These are phyloP conservation scores for Geotrypetes seraphini DNA, from an alignment of 2,797 vertebrate genomes.

Conservation along the genomic window DNA sequence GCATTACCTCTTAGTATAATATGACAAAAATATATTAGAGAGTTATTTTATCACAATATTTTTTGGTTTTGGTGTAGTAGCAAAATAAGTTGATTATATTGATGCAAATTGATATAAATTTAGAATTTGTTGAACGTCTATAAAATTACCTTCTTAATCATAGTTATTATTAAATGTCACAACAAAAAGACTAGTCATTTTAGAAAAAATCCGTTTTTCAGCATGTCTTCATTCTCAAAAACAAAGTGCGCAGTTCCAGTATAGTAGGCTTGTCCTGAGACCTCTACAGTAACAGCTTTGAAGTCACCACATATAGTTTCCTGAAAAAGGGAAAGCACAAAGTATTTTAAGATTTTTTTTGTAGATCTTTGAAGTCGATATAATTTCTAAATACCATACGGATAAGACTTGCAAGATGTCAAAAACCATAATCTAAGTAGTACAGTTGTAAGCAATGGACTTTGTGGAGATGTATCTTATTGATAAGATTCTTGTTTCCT, in stretches of 20 bases:
- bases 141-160: background rate
- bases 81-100: no score
- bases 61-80: no score
- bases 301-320: constrained; percentile 73
- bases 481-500: no score
- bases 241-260: constrained; percentile 73
- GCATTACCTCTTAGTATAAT: no score
- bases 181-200: constrained; percentile 39
- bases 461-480: no score
- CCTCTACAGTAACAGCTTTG: constrained; percentile 80
- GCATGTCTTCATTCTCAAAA: constrained; percentile 65
- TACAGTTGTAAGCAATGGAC: no score
- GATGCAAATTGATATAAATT: background rate
- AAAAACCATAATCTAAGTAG: no score
- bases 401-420: no score
- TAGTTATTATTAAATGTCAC: background rate
- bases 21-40: no score
- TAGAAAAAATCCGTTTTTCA: constrained; percentile 75
- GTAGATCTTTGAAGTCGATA: no score
- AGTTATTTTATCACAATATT: no score
- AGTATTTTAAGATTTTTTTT: constrained; percentile 5
- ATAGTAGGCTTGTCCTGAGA: constrained; percentile 80
- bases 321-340: constrained; percentile 48
- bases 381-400: no score
- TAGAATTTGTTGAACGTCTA: background rate